Evolutionary conservation across 2,888 invertebrate genomes (phyloP).

Genomic region (Eristalinus sepulchralis): DNA sequence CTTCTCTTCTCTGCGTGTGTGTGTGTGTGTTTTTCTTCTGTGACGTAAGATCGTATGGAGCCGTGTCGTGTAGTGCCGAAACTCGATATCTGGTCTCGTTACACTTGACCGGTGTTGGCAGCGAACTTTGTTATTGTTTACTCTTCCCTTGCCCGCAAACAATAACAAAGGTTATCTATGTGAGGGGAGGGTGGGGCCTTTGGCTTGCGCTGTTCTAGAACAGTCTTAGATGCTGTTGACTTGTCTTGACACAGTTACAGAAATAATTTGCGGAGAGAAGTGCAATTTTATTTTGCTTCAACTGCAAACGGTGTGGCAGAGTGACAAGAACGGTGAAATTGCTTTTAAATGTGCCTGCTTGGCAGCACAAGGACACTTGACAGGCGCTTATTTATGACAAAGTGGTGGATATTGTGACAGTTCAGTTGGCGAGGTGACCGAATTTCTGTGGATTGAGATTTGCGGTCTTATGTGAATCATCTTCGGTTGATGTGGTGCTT

Average conservation of each 20-base stretch:
- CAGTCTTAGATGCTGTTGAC: conserved; percentile 6
- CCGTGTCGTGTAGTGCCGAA: neutral
- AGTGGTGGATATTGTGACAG: neutral
- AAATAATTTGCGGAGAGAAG: conserved; percentile 21
- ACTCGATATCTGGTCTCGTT: neutral
- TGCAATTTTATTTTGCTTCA: neutral
- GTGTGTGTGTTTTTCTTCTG: neutral
- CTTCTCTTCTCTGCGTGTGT: neutral
- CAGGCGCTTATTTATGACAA: neutral
- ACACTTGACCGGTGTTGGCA: neutral
- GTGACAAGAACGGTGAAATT: neutral
- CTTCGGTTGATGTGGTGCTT: too few relatives aligned
- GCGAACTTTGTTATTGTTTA: neutral
- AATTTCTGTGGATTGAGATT: neutral
- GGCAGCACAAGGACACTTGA: neutral
- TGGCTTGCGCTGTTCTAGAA: neutral
- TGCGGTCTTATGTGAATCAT: neutral
- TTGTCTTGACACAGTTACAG: conserved; percentile 57
- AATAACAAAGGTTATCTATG: neutral
- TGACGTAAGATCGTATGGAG: neutral
- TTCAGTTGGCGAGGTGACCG: neutral
- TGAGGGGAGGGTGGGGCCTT: neutral
- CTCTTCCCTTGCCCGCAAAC: neutral
- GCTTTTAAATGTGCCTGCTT: neutral
- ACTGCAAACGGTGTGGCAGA: neutral